phyloP scores from a whole-genome alignment of 2,113 vertebrate species.

The Heterocephalus glaber region DNA sequence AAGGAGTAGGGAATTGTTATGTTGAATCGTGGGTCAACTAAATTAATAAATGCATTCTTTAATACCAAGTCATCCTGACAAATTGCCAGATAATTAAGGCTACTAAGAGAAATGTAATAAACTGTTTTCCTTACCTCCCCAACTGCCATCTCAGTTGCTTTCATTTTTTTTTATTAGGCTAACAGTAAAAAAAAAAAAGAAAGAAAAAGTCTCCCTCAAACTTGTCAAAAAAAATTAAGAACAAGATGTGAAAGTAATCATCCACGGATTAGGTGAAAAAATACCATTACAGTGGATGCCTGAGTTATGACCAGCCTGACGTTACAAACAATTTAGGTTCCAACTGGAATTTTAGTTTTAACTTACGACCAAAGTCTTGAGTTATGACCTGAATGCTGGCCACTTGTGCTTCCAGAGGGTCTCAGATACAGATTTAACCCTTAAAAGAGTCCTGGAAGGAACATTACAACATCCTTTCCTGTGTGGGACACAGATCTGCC shows the following conservation, averaged over 20 bases:
- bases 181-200: background rate
- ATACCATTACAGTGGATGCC: no score
- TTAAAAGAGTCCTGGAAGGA: no score
- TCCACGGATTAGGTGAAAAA: background rate
- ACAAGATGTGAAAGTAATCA: constrained; percentile 29
- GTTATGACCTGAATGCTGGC: no score
- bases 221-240: constrained; percentile 35
- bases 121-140: background rate
- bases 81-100: background rate
- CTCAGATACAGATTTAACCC: no score
- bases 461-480: no score
- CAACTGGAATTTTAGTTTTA: no score
- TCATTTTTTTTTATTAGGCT: constrained; percentile 17
- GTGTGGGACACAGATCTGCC: no score
- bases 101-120: constrained; percentile 45
- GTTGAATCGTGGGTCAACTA: background rate
- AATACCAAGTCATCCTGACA: constrained; percentile 26
- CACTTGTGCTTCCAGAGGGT: no score
- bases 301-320: no score
- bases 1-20: background rate
- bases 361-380: no score
- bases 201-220: background rate
- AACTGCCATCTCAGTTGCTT: background rate
- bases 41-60: constrained; percentile 11
- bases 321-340: no score